Evolutionary conservation across 2,113 vertebrate species (phyloP), one percentile per base, ranked within the genome.

Genomic region (Calyptomena viridis): DNA sequence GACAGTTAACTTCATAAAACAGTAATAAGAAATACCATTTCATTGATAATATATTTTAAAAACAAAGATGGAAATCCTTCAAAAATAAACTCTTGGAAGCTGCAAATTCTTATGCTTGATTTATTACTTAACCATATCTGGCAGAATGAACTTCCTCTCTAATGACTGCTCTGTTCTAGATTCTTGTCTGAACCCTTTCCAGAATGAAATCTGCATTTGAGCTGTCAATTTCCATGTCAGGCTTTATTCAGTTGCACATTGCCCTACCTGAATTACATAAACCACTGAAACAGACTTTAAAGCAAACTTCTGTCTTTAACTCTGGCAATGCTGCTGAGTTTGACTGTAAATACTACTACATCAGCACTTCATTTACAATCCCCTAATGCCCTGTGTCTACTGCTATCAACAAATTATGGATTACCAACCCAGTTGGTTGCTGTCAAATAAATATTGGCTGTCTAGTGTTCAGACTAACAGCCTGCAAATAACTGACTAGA

Each of bases 241-340:
- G 9, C 77, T 96, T 75, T 40, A 94, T 87, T 71, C 68, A 94
- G 22, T 75, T 59, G 74, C 66, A 84, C 91, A 87, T 94, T 90
- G 85, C 50, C 35, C 63, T 40, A 62, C 53, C 24, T 91, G 56
- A 73, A 52, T 83, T 73, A 82, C 58, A 75, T 69, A 90, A 94
- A 90, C 30, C 62, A 89, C 19, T 64, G 52, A 80, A 93, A 86
- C 5, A 94, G 39, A 56, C 46, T 89, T 89, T 73, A 74, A 88
- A 93, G 78, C 25, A 80, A 94, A 96, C 50, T 86, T 37, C 47
- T 49, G 67, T 46, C 50, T 53, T 78, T 35, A 79, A 82, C 22
- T 83, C 66, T 72, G 80, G 30, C 72, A 94, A 39, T 67, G 75
- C 49, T 85, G 69, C 87, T 17, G 67, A 91, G 62, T 75, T 89